These are phyloP conservation scores for Sceliomorpha sp. DNA, from an alignment of 2,888 invertebrate species.

Conservation along the genomic window DNA sequence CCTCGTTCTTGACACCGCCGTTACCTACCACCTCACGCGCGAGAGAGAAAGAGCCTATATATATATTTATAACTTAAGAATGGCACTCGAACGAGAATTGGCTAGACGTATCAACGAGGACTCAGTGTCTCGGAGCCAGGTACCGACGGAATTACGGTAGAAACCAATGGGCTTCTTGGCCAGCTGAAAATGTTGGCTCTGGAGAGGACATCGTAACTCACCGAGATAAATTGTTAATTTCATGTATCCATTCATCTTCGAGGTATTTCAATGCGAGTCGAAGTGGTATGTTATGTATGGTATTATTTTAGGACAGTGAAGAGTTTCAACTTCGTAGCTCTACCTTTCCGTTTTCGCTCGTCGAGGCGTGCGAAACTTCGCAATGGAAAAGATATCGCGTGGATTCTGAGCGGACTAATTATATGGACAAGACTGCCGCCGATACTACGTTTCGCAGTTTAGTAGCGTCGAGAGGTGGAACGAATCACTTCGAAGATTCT, in stretches of 20 bases:
- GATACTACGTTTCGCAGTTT: no score
- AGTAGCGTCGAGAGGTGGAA: no score
- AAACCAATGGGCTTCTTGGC: conserved; percentile 33
- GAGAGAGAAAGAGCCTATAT: no score
- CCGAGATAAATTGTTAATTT: conserved; percentile 22
- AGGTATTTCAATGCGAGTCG: conserved; percentile 4
- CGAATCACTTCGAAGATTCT: no score
- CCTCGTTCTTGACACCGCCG: conserved; percentile 33
- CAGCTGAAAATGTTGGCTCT: conserved; percentile 32
- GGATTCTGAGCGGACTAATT: no score
- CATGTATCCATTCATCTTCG: conserved; percentile 25
- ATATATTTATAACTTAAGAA: conserved; percentile 74
- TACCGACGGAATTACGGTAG: conserved; percentile 59
- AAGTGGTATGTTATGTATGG: conserved; percentile 14
- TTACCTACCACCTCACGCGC: conserved; percentile 36
- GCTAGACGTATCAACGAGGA: conserved; percentile 54
- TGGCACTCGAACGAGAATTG: conserved; percentile 66
- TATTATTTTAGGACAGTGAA: no score
- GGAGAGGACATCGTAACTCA: conserved; percentile 5
- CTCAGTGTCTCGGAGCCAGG: conserved; percentile 14
- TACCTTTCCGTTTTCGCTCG: no score
- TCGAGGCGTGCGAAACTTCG: no score
- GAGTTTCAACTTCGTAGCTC: no score
- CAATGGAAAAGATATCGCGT: no score
- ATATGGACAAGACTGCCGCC: no score